Evolutionary conservation across 2,888 invertebrate species (phyloP).

Genomic region (Amphiduros pacificus): DNA sequence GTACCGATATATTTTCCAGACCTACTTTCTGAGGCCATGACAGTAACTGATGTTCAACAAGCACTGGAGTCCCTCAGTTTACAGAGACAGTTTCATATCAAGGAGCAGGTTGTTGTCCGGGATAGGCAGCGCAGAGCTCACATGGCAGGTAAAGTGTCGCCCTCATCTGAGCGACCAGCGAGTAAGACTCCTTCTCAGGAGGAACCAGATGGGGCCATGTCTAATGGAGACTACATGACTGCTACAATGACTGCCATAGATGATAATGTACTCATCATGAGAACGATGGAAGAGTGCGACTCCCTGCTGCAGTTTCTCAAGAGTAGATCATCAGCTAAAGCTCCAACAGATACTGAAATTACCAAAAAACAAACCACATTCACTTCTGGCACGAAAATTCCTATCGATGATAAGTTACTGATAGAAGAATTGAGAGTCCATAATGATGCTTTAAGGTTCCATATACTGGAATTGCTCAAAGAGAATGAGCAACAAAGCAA

Average conservation of each 20-base stretch:
- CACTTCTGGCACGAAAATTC: conserved; percentile 33
- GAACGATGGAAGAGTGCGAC: conserved; percentile 44
- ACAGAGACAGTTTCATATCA: conserved; percentile 73
- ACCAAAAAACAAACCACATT: background rate
- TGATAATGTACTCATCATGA: conserved; percentile 20
- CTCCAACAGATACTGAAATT: background rate
- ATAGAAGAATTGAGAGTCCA: conserved; percentile 48
- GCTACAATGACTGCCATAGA: no score
- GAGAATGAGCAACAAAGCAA: conserved; percentile 27
- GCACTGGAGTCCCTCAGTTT: conserved; percentile 61
- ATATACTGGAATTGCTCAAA: conserved; percentile 41
- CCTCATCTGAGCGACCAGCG: no score
- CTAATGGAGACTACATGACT: background rate
- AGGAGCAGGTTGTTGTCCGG: conserved; percentile 62
- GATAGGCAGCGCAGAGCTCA: conserved; percentile 25
- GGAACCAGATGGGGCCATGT: background rate
- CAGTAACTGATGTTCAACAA: background rate
- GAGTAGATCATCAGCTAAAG: no score
- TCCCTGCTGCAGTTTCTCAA: conserved; percentile 41
- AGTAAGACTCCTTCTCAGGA: no score
- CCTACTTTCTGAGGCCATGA: conserved; percentile 5
- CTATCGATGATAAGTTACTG: conserved; percentile 43
- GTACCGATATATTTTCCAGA: background rate
- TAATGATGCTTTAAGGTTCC: conserved; percentile 47
- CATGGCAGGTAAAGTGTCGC: conserved; percentile 2